Percentiles rank a stretch among this genome's conserved stretches.
Evolutionary conservation across 2,113 vertebrate species (phyloP).

Genomic region (Poeciliopsis turrubarensis): DNA sequence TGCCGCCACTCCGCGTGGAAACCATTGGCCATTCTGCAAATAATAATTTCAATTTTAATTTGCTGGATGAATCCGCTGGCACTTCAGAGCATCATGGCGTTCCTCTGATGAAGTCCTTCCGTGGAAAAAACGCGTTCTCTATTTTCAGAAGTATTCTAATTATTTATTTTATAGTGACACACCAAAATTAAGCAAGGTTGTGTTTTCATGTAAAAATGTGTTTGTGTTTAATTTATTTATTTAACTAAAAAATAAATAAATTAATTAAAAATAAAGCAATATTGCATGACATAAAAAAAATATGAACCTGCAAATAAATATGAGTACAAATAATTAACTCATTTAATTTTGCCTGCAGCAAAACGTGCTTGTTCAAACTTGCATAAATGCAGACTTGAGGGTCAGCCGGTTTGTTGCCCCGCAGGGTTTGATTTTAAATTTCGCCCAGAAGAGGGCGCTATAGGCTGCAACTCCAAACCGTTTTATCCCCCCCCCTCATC

Average conservation of each 20-base stretch:
- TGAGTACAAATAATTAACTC: not conserved
- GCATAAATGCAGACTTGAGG: not conserved
- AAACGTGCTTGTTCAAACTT: not conserved
- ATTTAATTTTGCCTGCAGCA: not conserved
- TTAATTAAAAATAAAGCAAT: not conserved
- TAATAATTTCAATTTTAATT: not conserved
- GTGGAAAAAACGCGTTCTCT: not conserved
- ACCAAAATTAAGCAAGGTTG: not conserved
- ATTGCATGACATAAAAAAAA: not conserved
- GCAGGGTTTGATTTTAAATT: not conserved
- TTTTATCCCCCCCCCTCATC: not conserved
- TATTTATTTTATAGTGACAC: no score
- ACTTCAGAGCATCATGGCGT: not conserved
- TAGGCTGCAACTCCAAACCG: slow-evolving; percentile 10
- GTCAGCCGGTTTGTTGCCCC: not conserved
- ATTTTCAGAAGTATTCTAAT: not conserved
- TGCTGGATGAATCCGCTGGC: not conserved
- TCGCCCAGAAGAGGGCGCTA: slow-evolving; percentile 50
- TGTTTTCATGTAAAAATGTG: no score
- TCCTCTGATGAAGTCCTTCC: not conserved
- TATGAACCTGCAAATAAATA: not conserved
- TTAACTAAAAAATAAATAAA: not conserved
- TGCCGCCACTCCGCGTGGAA: no score
- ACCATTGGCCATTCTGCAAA: not conserved
- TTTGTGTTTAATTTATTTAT: not conserved